A percentile compares a stretch with the other conserved stretches of the same genome.
Conservation (phyloP, 2,888 invertebrate species). For the Yponomeuta cagnagella region DNA sequence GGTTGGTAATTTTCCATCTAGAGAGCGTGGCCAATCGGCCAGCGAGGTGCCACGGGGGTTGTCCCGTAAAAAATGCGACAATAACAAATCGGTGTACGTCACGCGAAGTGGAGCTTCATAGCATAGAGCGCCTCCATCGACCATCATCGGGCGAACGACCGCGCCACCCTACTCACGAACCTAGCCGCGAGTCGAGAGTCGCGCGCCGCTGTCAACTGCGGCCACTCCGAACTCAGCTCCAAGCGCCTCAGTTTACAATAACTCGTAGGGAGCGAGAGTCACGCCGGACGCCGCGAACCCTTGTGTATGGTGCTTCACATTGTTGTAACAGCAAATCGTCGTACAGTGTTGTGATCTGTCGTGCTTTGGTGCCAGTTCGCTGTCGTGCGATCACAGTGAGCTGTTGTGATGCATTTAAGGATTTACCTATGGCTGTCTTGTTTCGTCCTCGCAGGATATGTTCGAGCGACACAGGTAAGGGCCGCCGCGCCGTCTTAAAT, state of each 20-base stretch:
- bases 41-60: too few species aligned
- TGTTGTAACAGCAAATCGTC: conserved; percentile 69
- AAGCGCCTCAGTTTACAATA: conserved; percentile 69
- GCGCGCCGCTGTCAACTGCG: conserved; percentile 39
- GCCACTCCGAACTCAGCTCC: conserved; percentile 52
- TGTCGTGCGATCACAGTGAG: conserved; percentile 54
- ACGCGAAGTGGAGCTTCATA: conserved; percentile 51
- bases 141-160: conserved; percentile 47
- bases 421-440: conserved; percentile 83
- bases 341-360: conserved; percentile 55
- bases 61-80: not conserved
- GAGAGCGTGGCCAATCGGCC: too few species aligned
- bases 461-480: conserved; percentile 85
- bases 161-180: conserved; percentile 43
- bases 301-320: conserved; percentile 68
- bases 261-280: conserved; percentile 56
- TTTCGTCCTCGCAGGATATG: conserved; percentile 83
- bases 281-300: conserved; percentile 50
- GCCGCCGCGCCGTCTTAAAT: conserved; percentile 67
- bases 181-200: conserved; percentile 39
- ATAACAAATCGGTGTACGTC: conserved; percentile 56
- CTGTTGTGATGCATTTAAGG: conserved; percentile 85
- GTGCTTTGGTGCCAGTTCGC: conserved; percentile 59
- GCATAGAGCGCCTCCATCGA: conserved; percentile 23
- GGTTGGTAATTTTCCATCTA: too few species aligned